phyloP scores from a whole-genome alignment of 2,113 vertebrate species.

The Vicugna pacos region DNA sequence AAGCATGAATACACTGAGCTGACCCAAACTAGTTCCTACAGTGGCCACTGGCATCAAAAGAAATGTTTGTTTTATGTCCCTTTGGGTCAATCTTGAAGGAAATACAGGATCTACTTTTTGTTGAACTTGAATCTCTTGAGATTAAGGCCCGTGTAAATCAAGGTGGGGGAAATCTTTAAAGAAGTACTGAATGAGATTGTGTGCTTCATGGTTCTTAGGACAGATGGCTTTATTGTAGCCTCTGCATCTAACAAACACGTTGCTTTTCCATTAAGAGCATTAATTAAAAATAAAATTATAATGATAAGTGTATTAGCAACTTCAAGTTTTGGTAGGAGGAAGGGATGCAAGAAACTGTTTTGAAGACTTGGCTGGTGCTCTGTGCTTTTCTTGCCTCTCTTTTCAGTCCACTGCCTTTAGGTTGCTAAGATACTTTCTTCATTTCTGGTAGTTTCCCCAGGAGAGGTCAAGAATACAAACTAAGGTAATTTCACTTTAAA shows the following conservation, averaged over 20 bases:
- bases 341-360: not conserved
- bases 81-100: not conserved
- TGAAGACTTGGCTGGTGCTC: not conserved
- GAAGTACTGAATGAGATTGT: not conserved
- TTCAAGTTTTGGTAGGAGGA: not conserved
- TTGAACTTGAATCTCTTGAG: not conserved
- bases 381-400: not conserved
- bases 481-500: slow-evolving; percentile 43
- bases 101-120: not conserved
- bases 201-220: not conserved
- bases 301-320: not conserved
- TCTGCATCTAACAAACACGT: not conserved
- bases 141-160: not conserved
- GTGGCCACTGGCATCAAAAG: not conserved
- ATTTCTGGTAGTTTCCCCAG: slow-evolving; percentile 14
- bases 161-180: not conserved
- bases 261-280: not conserved
- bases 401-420: not conserved
- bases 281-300: slow-evolving; percentile 12
- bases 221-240: not conserved
- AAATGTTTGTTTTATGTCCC: not conserved
- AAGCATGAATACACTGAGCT: not conserved
- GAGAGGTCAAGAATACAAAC: not conserved
- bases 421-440: slow-evolving; percentile 30
- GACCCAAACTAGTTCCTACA: not conserved